These are phyloP conservation scores for Melinopterus prodromus DNA, from an alignment of 2,888 invertebrate species.

Conservation along the genomic window DNA sequence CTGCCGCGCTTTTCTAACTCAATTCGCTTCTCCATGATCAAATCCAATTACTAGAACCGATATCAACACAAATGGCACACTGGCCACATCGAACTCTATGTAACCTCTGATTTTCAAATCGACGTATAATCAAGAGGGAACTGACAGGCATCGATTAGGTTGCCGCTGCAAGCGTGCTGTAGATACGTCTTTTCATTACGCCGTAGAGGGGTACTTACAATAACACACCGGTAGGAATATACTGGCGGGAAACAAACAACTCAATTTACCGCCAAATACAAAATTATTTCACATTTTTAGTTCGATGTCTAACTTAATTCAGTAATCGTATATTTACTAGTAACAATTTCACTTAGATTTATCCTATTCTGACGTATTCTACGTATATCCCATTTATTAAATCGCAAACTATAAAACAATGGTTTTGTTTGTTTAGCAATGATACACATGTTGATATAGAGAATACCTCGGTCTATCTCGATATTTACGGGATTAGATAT, in stretches of 20 bases:
- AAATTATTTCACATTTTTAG: constrained; percentile 1
- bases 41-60: constrained; percentile 31
- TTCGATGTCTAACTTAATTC: background rate
- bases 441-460: background rate
- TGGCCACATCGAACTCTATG: constrained; percentile 44
- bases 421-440: background rate
- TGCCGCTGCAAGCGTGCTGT: constrained; percentile 39
- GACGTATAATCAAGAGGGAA: constrained; percentile 43
- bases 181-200: constrained; percentile 49
- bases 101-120: constrained; percentile 48
- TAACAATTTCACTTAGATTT: background rate
- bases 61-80: constrained; percentile 27
- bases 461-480: no score
- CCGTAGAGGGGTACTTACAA: constrained; percentile 58
- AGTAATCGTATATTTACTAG: background rate
- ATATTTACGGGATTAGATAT: no score
- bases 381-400: no score
- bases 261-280: background rate
- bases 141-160: constrained; percentile 43
- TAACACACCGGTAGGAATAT: constrained; percentile 49
- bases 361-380: no score
- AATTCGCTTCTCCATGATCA: constrained; percentile 92
- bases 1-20: constrained; percentile 93
- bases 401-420: background rate
- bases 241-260: constrained; percentile 37